These are phyloP conservation scores for Tenualosa thibaudeaui DNA, from an alignment of 2,797 vertebrate species.

Conservation along the genomic window DNA sequence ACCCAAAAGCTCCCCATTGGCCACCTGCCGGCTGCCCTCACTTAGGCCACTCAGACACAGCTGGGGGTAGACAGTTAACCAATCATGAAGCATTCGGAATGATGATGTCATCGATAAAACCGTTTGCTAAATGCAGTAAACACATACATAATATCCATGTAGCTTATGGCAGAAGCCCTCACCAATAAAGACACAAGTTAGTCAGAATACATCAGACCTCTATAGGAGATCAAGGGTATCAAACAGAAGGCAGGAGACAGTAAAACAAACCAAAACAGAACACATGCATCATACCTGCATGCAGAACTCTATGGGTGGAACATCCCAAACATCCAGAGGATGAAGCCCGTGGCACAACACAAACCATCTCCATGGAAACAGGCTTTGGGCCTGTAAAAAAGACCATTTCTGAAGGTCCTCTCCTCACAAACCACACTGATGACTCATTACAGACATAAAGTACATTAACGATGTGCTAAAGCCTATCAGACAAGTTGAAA, in stretches of 20 bases:
- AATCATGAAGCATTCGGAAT: background rate
- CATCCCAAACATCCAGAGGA: constrained; percentile 64
- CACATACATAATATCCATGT: too few relatives aligned
- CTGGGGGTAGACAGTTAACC: constrained; percentile 53
- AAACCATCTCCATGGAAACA: constrained; percentile 79
- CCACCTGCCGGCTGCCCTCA: constrained; percentile 61
- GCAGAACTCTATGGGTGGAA: constrained; percentile 69
- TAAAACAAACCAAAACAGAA: constrained; percentile 25
- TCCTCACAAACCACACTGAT: background rate
- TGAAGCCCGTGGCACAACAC: constrained; percentile 67
- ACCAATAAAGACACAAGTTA: background rate
- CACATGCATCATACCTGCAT: constrained; percentile 69
- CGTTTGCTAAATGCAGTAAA: too few relatives aligned
- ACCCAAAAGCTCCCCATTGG: constrained; percentile 67
- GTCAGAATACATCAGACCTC: background rate
- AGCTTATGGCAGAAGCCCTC: too few relatives aligned
- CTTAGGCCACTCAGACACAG: constrained; percentile 74
- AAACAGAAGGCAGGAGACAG: background rate
- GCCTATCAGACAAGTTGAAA: too few relatives aligned
- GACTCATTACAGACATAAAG: background rate
- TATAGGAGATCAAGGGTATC: background rate
- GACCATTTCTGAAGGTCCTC: background rate
- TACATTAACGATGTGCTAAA: too few relatives aligned
- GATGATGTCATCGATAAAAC: background rate
- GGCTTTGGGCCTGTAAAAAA: constrained; percentile 58